Percentiles rank a stretch among this genome's conserved stretches.
These are phyloP conservation scores for Thymelicus lineola DNA, from an alignment of 2,888 invertebrate genomes.

Conservation along the genomic window DNA sequence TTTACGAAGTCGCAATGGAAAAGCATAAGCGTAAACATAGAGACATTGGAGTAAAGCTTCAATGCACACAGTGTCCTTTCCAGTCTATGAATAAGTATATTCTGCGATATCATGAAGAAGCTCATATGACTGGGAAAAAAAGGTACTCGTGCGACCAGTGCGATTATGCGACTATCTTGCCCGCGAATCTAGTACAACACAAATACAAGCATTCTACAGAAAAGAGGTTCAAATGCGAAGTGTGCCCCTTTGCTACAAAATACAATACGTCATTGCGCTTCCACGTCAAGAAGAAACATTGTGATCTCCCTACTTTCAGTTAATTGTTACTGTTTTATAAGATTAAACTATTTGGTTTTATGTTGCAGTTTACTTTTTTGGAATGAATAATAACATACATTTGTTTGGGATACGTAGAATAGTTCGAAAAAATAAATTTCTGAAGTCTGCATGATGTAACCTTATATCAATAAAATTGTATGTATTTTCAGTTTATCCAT, in stretches of 20 bases:
- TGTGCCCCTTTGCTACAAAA: slow-evolving; percentile 77
- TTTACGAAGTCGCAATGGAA: slow-evolving; percentile 71
- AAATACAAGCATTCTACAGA: slow-evolving; percentile 77
- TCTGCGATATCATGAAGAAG: slow-evolving; percentile 74
- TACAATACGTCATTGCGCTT: slow-evolving; percentile 78
- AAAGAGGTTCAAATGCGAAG: slow-evolving; percentile 77
- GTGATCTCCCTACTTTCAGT: slow-evolving; percentile 75
- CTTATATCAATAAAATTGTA: too few species aligned
- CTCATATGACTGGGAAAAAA: slow-evolving; percentile 73
- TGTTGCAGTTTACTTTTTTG: slow-evolving; percentile 40
- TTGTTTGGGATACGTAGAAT: background rate
- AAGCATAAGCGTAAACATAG: slow-evolving; percentile 70
- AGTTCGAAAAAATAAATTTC: background rate
- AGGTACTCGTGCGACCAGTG: slow-evolving; percentile 72
- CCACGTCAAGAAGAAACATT: slow-evolving; percentile 79
- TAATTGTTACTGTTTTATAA: slow-evolving; percentile 55
- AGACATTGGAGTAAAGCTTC: slow-evolving; percentile 69
- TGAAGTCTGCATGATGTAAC: background rate
- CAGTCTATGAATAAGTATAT: slow-evolving; percentile 79
- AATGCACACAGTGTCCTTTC: slow-evolving; percentile 73
- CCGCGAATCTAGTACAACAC: slow-evolving; percentile 77
- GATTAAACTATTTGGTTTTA: slow-evolving; percentile 65
- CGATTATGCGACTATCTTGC: slow-evolving; percentile 74
- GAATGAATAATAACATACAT: too few species aligned
- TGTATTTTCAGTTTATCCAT: too few species aligned